These are phyloP conservation scores for Caradrina kadenii DNA, from an alignment of 2,888 invertebrate species.

Conservation along the genomic window DNA sequence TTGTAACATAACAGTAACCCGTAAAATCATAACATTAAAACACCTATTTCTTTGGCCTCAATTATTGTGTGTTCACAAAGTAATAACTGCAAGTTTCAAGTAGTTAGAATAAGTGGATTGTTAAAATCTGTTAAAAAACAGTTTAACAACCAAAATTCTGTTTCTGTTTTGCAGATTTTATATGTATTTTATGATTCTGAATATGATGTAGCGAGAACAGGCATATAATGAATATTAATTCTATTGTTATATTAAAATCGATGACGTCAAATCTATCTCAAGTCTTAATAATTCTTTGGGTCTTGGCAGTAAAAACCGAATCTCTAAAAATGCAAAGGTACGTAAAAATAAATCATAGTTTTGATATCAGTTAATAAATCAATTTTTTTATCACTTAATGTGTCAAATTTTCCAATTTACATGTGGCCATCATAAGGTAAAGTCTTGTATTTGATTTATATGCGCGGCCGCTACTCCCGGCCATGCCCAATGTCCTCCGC, in stretches of 20 bases:
- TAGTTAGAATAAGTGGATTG: constrained; percentile 46
- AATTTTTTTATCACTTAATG: not conserved
- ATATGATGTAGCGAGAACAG: not conserved
- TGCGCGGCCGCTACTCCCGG: constrained; percentile 77
- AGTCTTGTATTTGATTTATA: constrained; percentile 73
- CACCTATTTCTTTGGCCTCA: constrained; percentile 61
- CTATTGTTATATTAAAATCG: not conserved
- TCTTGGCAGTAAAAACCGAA: constrained; percentile 7
- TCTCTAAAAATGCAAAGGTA: not conserved
- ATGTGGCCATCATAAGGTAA: constrained; percentile 49
- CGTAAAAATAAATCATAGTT: not conserved
- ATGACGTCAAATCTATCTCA: constrained; percentile 8
- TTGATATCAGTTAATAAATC: not conserved
- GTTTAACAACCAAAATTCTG: constrained; percentile 15
- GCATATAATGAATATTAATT: not conserved
- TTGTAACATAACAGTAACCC: constrained; percentile 67
- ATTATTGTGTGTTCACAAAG: constrained; percentile 58
- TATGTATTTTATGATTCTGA: not conserved
- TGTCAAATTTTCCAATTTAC: constrained; percentile 54
- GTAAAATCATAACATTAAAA: constrained; percentile 60
- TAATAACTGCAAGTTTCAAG: constrained; percentile 51
- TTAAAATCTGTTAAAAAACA: constrained; percentile 40
- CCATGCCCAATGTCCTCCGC: constrained; percentile 76
- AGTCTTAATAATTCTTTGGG: not conserved
- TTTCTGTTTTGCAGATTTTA: constrained; percentile 12